Base-by-base conservation (phyloP, 1,140 invertebrate species). In the Hylaeus anthracinus region DNA sequence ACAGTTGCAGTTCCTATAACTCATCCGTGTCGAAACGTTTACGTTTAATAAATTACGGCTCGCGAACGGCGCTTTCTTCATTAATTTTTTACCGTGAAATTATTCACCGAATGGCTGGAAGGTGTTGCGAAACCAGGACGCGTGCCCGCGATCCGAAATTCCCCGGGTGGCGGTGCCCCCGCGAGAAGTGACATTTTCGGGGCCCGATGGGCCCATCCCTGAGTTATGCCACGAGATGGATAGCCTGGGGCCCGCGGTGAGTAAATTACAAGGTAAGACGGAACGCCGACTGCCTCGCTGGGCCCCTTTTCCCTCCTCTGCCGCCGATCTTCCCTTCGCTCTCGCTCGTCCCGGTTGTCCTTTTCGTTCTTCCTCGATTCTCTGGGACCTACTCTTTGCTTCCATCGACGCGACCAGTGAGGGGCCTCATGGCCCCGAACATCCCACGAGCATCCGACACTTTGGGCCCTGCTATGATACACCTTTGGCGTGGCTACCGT, bases 221-320 rank as follows among this genome's bases (percentile, higher is more conserved):
- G 90, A 89, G 86, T 92, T 92, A 90, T 91, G 87, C 90, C 89
- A 92, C 86, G 88, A 91, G 89, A 91, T 90, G 87, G 86, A 92
- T 92, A 90, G 91, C 89, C 90, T 81, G 86, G 88, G 91, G 91
- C 90, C 86, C 81, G 92, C 92, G 92, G 92, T 93, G 91, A 92
- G 92, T 93, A 93, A 93, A 93, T 93, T 93, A 93, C 91, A 93
- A 92, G 92, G 91, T 90, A 92, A 91, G 88, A 88, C 88, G 88
- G 89, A 91, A 90, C 88, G 87, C 89, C 87, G 88, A 87, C 87
- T 89, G 88, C 83, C 89, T 86, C 88, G 82, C 79, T 61, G 39
- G 80, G 53, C 76, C 67, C 61, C 78, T 64, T 4, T 53, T 45
- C 67, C 58, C 5, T 43, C 83, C 69, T 60, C 41, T 41, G 43